These are phyloP conservation scores for Trachemys scripta DNA, from an alignment of 2,113 vertebrate species.

Conservation along the genomic window DNA sequence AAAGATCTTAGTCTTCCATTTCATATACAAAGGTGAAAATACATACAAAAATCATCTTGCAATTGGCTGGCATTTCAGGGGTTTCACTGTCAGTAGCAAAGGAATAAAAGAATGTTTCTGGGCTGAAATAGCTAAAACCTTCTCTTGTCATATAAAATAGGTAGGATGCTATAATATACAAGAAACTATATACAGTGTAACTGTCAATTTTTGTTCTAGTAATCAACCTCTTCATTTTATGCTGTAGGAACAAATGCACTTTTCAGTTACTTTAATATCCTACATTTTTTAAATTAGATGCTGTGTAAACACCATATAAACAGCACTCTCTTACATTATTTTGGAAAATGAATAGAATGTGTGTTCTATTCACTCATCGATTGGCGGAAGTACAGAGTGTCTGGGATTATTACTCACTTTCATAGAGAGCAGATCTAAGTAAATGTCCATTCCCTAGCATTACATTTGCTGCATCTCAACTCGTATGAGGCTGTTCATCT, in stretches of 20 bases:
- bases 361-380: neutral
- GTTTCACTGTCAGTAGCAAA: neutral
- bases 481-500: slow-evolving; percentile 16
- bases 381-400: neutral
- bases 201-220: neutral
- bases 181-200: neutral
- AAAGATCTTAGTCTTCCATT: neutral
- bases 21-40: neutral
- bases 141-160: neutral
- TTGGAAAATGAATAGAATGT: slow-evolving; percentile 24
- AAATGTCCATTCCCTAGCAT: slow-evolving; percentile 13
- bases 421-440: slow-evolving; percentile 12
- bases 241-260: slow-evolving; percentile 20
- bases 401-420: slow-evolving; percentile 35
- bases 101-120: neutral
- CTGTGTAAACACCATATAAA: slow-evolving; percentile 10
- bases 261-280: slow-evolving; percentile 34
- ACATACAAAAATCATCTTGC: neutral
- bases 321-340: slow-evolving; percentile 4
- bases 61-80: neutral
- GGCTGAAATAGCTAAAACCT: slow-evolving; percentile 12
- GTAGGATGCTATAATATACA: neutral
- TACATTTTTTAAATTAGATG: slow-evolving; percentile 37
- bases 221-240: slow-evolving; percentile 13
- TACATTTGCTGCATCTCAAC: slow-evolving; percentile 21